Base-by-base conservation (phyloP, 2,888 invertebrate genomes). In the Cylloceria caligata region DNA sequence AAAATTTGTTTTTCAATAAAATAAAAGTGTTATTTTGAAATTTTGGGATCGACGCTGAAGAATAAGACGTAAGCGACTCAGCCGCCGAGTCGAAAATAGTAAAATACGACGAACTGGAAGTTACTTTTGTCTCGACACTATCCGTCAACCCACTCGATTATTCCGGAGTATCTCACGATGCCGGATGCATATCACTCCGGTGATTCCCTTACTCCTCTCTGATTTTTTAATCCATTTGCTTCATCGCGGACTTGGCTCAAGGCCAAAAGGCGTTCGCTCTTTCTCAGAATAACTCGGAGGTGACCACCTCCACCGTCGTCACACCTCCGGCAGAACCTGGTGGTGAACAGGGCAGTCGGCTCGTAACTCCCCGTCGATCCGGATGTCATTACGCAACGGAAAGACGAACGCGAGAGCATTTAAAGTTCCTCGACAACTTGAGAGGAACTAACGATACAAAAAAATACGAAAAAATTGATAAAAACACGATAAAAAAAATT, bases 221-320 rank as follows among this genome's bases (percentile, higher is more conserved):
- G 45, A 4, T n/a, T 60, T 24, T 49, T 27, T 21, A 45, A 68
- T 75, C 72, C 75, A 42, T 76, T 80, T 67, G 82, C 82, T 76
- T 49, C 71, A 55, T 72, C 82, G 80, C 67, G 84, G 79, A 74
- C 71, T 86, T 91, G 91, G 91, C 90, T 9, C 9, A 19, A 6
- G 24, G 83, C 91, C 91, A 91, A 87, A 86, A 78, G 74, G 57
- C 81, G 55, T 73, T 85, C 78, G 69, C 81, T 84, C 78, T 76
- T 75, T 86, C 92, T 91, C 89, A 92, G 92, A 92, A 92, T 92
- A 92, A 92, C 91, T 90, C 88, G 87, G 91, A 92, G 92, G 91
- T 92, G 91, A 90, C 88, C 91, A 90, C 88, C 90, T 88, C 88
- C 88, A 83, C 79, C 82, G 75, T 81, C 85, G 80, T 73, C 84